phyloP scores from a whole-genome alignment of 2,888 invertebrate genomes.

The Habroteleia sp. region DNA sequence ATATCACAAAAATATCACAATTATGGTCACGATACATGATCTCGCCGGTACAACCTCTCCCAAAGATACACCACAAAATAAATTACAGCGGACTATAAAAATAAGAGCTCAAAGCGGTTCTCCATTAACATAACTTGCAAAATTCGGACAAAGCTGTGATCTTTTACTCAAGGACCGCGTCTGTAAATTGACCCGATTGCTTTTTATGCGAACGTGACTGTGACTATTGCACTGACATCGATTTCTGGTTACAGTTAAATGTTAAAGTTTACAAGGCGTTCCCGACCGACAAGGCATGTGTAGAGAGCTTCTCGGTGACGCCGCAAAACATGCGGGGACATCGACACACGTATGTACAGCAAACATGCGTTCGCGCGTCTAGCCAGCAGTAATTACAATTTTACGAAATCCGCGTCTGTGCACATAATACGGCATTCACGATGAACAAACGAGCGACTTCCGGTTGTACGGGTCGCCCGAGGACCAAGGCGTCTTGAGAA shows the following conservation, averaged over 20 bases:
- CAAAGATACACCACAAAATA: too few species aligned
- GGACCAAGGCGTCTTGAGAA: conserved; percentile 24
- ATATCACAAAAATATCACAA: too few species aligned
- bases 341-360: conserved; percentile 43
- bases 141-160: too few species aligned
- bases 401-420: conserved; percentile 59
- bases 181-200: background rate
- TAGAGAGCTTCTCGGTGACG: conserved; percentile 48
- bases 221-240: conserved; percentile 57
- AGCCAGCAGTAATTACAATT: conserved; percentile 60
- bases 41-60: too few species aligned
- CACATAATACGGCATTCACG: conserved; percentile 33
- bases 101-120: too few species aligned
- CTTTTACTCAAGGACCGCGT: conserved; percentile 5
- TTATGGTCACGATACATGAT: too few species aligned
- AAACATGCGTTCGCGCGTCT: conserved; percentile 48
- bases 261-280: conserved; percentile 40
- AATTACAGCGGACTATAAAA: too few species aligned
- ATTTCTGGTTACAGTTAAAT: conserved; percentile 31
- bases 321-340: conserved; percentile 46
- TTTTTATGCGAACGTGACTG: conserved; percentile 13
- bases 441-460: conserved; percentile 42
- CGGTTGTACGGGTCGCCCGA: conserved; percentile 10
- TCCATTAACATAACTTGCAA: background rate
- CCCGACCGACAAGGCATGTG: conserved; percentile 52